Conservation (phyloP, 2,797 vertebrate species). For the Lateolabrax maculatus region DNA sequence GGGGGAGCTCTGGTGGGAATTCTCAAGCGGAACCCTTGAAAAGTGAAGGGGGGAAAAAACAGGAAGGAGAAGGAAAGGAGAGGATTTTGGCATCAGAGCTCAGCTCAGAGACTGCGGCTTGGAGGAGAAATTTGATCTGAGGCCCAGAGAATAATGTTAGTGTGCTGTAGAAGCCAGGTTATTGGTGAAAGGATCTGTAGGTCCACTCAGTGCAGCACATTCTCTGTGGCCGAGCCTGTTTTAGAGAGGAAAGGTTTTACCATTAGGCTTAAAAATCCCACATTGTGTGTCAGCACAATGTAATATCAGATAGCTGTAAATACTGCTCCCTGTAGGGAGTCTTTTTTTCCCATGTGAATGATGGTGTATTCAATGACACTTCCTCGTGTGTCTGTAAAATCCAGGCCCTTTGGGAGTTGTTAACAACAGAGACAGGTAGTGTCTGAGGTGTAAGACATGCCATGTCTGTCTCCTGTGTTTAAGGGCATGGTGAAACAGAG, state of each 20-base stretch:
- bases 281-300: conserved; percentile 54
- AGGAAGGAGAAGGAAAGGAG: conserved; percentile 59
- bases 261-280: conserved; percentile 50
- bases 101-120: conserved; percentile 61
- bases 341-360: conserved; percentile 38
- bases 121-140: conserved; percentile 71
- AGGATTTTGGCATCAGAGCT: conserved; percentile 63
- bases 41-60: conserved; percentile 47
- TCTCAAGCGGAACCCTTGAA: conserved; percentile 71
- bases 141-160: conserved; percentile 69
- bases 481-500: conserved; percentile 39
- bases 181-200: conserved; percentile 63
- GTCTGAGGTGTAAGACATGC: conserved; percentile 44
- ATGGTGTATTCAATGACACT: conserved; percentile 48
- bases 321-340: conserved; percentile 34
- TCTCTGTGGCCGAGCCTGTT: conserved; percentile 37
- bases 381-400: conserved; percentile 40
- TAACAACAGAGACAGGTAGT: conserved; percentile 47
- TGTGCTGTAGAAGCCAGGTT: conserved; percentile 59
- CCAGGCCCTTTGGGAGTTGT: conserved; percentile 40
- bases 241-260: conserved; percentile 52
- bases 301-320: conserved; percentile 56
- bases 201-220: conserved; percentile 34
- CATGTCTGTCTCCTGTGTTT: conserved; percentile 38
- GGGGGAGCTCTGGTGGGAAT: conserved; percentile 79